These are phyloP conservation scores for Drosophila infuscata DNA, from an alignment of 2,888 invertebrate species.

Conservation along the genomic window DNA sequence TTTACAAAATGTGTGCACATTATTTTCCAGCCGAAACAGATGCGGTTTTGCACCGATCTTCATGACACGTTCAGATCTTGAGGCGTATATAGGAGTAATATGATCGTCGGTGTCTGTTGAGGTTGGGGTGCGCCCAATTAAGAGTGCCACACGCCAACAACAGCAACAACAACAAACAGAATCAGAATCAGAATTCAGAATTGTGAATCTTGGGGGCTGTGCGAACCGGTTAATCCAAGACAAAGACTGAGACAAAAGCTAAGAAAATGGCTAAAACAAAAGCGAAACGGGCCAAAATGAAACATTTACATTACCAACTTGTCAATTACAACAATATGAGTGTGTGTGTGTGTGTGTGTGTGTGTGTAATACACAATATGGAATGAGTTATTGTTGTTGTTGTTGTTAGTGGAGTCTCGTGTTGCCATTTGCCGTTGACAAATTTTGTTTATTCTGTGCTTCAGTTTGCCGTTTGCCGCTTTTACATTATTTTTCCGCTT, in stretches of 20 bases:
- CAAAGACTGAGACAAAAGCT: constrained; percentile 6
- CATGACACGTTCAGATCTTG: background rate
- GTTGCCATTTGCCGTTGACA: constrained; percentile 22
- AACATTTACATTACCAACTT: background rate
- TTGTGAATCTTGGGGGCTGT: constrained; percentile 24
- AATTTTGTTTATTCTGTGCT: constrained; percentile 6
- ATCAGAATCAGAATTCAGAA: constrained; percentile 4
- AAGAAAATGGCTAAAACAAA: background rate
- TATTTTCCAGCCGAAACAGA: background rate
- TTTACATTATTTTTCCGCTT: constrained; percentile 32
- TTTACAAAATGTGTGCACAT: background rate
- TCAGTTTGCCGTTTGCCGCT: constrained; percentile 5
- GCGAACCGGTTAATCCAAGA: constrained; percentile 33
- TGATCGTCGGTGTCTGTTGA: background rate
- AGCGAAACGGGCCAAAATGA: constrained; percentile 20
- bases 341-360: background rate
- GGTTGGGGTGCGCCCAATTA: background rate
- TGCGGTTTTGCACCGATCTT: background rate
- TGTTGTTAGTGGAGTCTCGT: constrained; percentile 9
- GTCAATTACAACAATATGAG: constrained; percentile 5
- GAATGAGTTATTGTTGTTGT: background rate
- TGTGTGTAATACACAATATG: background rate
- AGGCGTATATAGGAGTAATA: background rate
- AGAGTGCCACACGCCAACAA: background rate
- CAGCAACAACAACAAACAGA: background rate